Conservation (phyloP, 2,113 vertebrate genomes). For the Hippocampus mohnikei region DNA sequence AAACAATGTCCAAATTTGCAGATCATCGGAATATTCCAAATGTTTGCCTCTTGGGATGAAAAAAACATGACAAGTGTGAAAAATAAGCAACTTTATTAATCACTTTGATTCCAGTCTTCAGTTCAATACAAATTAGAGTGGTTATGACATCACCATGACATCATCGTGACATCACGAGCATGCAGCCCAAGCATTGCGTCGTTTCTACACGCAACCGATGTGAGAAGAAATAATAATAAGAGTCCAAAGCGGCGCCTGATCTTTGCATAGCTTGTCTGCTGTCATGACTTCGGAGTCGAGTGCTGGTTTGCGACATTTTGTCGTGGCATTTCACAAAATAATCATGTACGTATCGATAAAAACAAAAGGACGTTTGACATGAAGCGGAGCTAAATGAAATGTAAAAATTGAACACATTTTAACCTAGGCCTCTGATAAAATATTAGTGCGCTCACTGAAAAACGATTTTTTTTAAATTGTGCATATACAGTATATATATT, state of each 20-base stretch:
- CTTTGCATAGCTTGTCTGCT: background rate
- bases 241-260: background rate
- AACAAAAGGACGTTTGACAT: background rate
- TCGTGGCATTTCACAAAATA: background rate
- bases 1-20: no score
- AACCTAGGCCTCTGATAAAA: no score
- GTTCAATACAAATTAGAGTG: background rate
- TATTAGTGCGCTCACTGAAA: no score
- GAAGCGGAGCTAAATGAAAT: background rate
- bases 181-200: background rate
- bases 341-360: background rate
- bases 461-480: no score
- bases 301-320: background rate
- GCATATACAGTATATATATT: no score
- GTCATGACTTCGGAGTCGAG: background rate
- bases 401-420: background rate
- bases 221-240: background rate
- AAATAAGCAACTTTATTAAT: background rate
- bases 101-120: background rate
- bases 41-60: background rate
- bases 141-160: background rate
- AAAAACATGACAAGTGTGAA: background rate
- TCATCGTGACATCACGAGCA: background rate
- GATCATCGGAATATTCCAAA: no score
- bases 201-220: background rate